phyloP scores from a whole-genome alignment of 2,113 vertebrate genomes.

The Seriola dumerili region DNA sequence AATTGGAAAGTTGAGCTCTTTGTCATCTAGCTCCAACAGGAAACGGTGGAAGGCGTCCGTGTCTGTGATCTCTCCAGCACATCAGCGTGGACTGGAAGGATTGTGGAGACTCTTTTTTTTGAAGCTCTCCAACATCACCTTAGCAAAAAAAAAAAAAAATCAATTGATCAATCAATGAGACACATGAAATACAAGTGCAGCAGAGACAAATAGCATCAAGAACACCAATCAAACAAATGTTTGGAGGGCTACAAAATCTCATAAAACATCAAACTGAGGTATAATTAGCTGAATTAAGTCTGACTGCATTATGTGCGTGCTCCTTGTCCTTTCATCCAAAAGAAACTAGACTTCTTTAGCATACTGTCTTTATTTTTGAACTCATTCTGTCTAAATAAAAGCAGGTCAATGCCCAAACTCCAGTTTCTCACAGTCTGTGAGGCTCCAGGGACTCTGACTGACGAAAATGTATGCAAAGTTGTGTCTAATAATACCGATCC shows the following conservation, averaged over 20 bases:
- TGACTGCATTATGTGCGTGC: conserved; percentile 10
- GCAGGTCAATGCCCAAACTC: conserved; percentile 77
- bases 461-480: conserved; percentile 47
- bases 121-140: conserved; percentile 69
- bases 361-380: conserved; percentile 67
- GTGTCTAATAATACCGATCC: conserved; percentile 56
- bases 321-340: conserved; percentile 46
- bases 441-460: conserved; percentile 43
- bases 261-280: conserved; percentile 4
- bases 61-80: conserved; percentile 33
- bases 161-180: conserved; percentile 11
- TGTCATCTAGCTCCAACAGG: conserved; percentile 56
- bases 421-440: conserved; percentile 53
- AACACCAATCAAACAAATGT: not conserved
- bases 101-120: conserved; percentile 30
- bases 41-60: conserved; percentile 23
- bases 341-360: conserved; percentile 52
- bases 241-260: not conserved
- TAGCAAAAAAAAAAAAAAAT: conserved; percentile 48
- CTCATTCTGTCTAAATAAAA: conserved; percentile 85
- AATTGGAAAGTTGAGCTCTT: conserved; percentile 32
- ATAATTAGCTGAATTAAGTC: conserved; percentile 29
- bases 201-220: conserved; percentile 1
- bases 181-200: not conserved
- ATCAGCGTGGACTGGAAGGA: conserved; percentile 35